phyloP scores from a whole-genome alignment of 23 tunicate genomes.

The Trididemnum clinides region DNA sequence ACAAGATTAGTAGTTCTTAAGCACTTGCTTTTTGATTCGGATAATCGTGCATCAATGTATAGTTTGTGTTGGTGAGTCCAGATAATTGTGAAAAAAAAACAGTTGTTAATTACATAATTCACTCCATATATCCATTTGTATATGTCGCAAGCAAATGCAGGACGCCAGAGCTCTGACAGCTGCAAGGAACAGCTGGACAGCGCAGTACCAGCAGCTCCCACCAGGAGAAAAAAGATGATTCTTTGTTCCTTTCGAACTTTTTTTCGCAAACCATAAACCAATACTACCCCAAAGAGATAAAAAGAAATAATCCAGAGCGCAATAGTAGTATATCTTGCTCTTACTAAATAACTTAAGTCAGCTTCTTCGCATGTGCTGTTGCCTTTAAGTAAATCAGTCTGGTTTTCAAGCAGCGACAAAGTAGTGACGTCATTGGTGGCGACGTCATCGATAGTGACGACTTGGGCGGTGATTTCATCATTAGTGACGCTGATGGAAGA shows the following conservation, averaged over 20 bases:
- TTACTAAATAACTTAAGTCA: neutral
- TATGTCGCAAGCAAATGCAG: neutral
- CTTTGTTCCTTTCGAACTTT: neutral
- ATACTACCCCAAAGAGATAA: neutral
- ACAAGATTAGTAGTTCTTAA: neutral
- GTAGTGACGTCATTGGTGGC: no score
- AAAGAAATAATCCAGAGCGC: neutral
- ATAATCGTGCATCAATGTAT: neutral
- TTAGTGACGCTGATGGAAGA: no score
- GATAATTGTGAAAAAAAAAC: neutral
- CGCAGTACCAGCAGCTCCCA: neutral
- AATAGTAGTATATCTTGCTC: neutral
- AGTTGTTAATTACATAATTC: neutral
- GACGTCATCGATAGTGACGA: no score
- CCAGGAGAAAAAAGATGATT: neutral
- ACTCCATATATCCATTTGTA: neutral
- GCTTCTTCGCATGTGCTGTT: no score
- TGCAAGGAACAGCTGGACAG: neutral
- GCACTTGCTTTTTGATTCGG: conserved; percentile 2
- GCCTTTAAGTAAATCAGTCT: no score
- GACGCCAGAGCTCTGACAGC: neutral
- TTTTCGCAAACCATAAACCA: neutral
- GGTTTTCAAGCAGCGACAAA: no score
- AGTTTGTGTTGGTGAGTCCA: neutral
- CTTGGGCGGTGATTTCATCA: no score